A percentile compares a stretch with the other conserved stretches of the same genome.
Conservation (phyloP, 2,888 invertebrate genomes). For the Noctua comes region DNA sequence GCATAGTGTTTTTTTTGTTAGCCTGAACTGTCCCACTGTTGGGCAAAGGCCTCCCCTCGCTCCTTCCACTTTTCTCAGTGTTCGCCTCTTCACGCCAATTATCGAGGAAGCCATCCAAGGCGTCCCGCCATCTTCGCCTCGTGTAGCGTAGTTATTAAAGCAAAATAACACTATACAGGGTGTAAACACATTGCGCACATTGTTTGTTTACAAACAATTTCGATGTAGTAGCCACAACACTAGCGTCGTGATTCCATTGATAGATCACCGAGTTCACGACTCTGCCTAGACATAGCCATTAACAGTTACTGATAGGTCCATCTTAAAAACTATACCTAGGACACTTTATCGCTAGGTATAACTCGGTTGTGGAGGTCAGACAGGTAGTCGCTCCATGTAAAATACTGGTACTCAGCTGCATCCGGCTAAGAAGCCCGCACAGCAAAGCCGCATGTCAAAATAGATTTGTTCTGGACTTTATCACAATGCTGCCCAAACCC, state of each 20-base stretch:
- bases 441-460: too few relatives aligned
- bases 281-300: conserved; percentile 35
- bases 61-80: too few relatives aligned
- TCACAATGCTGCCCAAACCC: too few relatives aligned
- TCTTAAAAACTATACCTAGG: neutral
- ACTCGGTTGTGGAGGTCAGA: neutral
- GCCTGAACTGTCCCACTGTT: too few relatives aligned
- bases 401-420: neutral
- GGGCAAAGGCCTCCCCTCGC: too few relatives aligned
- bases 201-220: conserved; percentile 13
- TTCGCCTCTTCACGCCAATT: too few relatives aligned
- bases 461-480: too few relatives aligned
- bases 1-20: neutral
- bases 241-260: conserved; percentile 56
- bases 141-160: too few relatives aligned
- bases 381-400: neutral
- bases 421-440: neutral
- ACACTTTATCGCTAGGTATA: conserved; percentile 1
- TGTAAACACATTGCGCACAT: too few relatives aligned
- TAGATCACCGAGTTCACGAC: conserved; percentile 58
- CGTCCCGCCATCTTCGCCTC: too few relatives aligned
- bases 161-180: too few relatives aligned
- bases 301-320: conserved; percentile 33
- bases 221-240: conserved; percentile 40
- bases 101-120: too few relatives aligned